These are phyloP conservation scores for Melangyna quadrimaculata DNA, from an alignment of 2,888 invertebrate genomes.

Conservation along the genomic window DNA sequence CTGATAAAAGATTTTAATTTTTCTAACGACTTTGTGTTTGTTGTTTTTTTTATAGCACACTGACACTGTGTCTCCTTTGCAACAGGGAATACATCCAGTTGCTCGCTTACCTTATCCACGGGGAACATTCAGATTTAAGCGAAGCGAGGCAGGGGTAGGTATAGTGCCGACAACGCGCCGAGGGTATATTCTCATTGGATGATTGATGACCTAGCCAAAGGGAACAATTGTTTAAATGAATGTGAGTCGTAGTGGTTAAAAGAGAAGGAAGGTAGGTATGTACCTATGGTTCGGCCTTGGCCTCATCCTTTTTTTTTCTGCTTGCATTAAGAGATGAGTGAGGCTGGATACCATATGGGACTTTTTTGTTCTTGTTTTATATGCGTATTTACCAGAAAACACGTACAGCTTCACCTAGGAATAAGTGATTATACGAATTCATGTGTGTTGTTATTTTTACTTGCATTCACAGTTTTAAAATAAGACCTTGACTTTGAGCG, in stretches of 20 bases:
- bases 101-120: constrained; percentile 34
- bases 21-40: constrained; percentile 21
- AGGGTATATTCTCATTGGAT: constrained; percentile 52
- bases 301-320: constrained; percentile 31
- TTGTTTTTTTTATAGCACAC: not conserved
- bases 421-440: not conserved
- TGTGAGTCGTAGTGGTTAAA: constrained; percentile 3
- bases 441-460: not conserved
- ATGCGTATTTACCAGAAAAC: constrained; percentile 4
- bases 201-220: constrained; percentile 64
- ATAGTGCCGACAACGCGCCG: not conserved
- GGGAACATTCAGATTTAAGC: constrained; percentile 31
- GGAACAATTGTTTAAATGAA: constrained; percentile 52
- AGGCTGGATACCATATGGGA: not conserved
- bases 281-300: constrained; percentile 46
- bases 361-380: not conserved
- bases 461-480: not conserved
- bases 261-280: not conserved
- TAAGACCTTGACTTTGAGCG: constrained; percentile 62
- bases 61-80: not conserved
- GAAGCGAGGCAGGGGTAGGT: not conserved
- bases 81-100: constrained; percentile 10
- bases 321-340: constrained; percentile 34
- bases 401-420: not conserved
- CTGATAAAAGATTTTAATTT: constrained; percentile 53